These are phyloP conservation scores for Tenthredo amoena DNA, from an alignment of 2,888 invertebrate species.

Conservation along the genomic window DNA sequence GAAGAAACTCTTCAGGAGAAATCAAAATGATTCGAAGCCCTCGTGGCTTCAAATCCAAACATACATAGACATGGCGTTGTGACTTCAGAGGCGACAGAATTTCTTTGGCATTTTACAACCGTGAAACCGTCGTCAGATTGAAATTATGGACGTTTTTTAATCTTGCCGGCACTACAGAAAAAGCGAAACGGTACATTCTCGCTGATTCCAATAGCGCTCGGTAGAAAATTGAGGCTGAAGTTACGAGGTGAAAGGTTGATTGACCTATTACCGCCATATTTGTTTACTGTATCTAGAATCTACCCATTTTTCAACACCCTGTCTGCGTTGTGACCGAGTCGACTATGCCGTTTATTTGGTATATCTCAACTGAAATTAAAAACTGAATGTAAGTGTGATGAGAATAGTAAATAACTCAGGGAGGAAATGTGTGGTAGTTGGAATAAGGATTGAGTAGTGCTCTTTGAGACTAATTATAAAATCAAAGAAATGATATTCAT, in stretches of 20 bases:
- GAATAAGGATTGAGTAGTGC: neutral
- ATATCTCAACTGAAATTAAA: neutral
- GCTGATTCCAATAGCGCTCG: neutral
- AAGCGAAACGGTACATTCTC: neutral
- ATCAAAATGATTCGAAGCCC: neutral
- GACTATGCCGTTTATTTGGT: neutral
- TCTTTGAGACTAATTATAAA: neutral
- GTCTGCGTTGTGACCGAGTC: neutral
- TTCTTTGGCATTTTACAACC: neutral
- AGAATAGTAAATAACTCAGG: neutral
- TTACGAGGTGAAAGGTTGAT: neutral
- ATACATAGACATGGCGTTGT: neutral
- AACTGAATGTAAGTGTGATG: neutral
- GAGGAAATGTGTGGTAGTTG: neutral
- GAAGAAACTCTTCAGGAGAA: neutral
- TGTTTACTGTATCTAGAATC: neutral
- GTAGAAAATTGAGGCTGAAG: neutral
- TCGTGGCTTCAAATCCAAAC: neutral
- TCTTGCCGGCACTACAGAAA: neutral
- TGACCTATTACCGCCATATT: neutral
- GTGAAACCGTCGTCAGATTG: neutral
- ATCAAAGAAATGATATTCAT: constrained; percentile 10
- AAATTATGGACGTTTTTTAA: neutral
- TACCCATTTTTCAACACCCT: neutral
- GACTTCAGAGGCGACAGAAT: neutral